Evolutionary conservation across 2,888 invertebrate genomes (phyloP).

Genomic region (Aphidoletes aphidimyza): DNA sequence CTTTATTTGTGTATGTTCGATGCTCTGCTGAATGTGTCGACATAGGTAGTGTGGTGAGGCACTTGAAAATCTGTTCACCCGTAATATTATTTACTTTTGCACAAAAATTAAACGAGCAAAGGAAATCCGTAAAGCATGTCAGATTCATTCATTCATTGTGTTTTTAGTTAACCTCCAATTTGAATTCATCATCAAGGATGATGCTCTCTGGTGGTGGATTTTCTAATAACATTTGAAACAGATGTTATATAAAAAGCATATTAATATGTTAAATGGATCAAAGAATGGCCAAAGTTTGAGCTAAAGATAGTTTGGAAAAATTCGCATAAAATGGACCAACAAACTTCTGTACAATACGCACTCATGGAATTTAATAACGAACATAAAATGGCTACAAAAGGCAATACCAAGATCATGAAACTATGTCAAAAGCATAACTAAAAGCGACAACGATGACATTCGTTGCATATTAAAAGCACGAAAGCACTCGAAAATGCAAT

Average conservation of each 20-base stretch:
- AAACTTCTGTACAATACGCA: background rate
- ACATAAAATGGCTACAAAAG: background rate
- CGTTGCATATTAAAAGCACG: conserved; percentile 15
- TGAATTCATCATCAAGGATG: too few relatives aligned
- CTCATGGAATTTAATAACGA: conserved; percentile 13
- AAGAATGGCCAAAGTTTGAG: background rate
- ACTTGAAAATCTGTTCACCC: background rate
- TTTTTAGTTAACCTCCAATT: too few relatives aligned
- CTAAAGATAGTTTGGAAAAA: background rate
- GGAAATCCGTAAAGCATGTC: too few relatives aligned
- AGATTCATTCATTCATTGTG: too few relatives aligned
- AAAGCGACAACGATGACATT: conserved; percentile 26
- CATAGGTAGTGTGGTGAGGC: background rate
- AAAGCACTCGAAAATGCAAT: conserved; percentile 25
- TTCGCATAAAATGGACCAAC: background rate
- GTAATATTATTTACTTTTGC: background rate
- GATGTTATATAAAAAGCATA: background rate
- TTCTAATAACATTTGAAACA: background rate
- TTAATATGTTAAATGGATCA: conserved; percentile 36
- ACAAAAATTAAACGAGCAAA: background rate
- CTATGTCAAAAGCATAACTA: conserved; percentile 1
- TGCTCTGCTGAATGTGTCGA: background rate
- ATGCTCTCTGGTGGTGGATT: too few relatives aligned
- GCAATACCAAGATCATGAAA: conserved; percentile 13
- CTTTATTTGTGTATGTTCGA: background rate